phyloP scores from a whole-genome alignment of 2,797 vertebrate species.

The Sebastes taczanowskii region DNA sequence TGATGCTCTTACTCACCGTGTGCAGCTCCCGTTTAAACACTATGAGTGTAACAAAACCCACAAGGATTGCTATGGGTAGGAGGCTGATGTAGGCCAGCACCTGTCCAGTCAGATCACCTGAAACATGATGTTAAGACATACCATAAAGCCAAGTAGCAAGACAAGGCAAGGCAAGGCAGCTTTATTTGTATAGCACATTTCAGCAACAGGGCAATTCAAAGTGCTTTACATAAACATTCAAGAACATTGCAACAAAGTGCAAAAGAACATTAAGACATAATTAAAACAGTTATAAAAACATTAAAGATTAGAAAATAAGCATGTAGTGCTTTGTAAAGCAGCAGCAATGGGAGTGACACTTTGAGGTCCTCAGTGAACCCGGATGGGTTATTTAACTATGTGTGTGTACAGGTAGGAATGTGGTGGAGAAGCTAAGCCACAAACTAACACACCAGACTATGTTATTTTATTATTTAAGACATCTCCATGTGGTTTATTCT shows the following conservation, averaged over 20 bases:
- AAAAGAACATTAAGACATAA: too few relatives aligned
- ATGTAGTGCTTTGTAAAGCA: too few relatives aligned
- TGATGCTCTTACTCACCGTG: slow-evolving; percentile 86
- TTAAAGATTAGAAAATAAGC: too few relatives aligned
- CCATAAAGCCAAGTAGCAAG: background rate
- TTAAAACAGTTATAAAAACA: too few relatives aligned
- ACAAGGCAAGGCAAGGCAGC: too few relatives aligned
- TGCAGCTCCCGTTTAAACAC: slow-evolving; percentile 98
- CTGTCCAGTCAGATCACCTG: slow-evolving; percentile 93
- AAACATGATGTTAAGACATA: slow-evolving; percentile 20
- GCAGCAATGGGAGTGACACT: too few relatives aligned
- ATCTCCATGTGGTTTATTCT: slow-evolving; percentile 6
- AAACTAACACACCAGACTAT: background rate
- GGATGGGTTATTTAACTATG: too few relatives aligned
- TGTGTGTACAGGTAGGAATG: background rate
- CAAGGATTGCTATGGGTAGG: slow-evolving; percentile 90
- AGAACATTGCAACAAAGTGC: too few relatives aligned
- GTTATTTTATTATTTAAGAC: background rate
- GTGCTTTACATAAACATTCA: too few relatives aligned
- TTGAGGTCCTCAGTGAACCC: too few relatives aligned
- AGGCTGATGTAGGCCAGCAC: slow-evolving; percentile 94
- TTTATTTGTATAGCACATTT: too few relatives aligned
- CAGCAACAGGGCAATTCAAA: too few relatives aligned
- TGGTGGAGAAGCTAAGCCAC: background rate
- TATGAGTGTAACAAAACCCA: slow-evolving; percentile 96